phyloP scores from a whole-genome alignment of 2,888 invertebrate species.

The Volucella inanis region DNA sequence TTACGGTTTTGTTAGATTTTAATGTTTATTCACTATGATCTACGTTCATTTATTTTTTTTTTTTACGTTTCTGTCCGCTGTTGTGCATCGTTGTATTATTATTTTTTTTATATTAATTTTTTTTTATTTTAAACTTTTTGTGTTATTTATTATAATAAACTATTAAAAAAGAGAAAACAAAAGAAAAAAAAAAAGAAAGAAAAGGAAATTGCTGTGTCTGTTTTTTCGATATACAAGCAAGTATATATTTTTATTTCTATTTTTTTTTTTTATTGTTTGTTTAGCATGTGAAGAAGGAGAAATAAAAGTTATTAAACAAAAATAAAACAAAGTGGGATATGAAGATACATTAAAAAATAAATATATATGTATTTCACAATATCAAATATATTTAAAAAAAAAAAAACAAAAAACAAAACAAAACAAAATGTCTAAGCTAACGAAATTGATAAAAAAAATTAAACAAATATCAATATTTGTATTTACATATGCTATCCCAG shows the following conservation, averaged over 20 bases:
- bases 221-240: slow-evolving; percentile 33
- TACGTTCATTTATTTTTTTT: slow-evolving; percentile 17
- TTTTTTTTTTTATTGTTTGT: background rate
- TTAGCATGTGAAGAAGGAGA: slow-evolving; percentile 51
- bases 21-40: slow-evolving; percentile 34
- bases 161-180: slow-evolving; percentile 37
- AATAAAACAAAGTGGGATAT: slow-evolving; percentile 31
- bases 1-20: slow-evolving; percentile 43
- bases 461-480: slow-evolving; percentile 64
- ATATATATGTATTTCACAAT: slow-evolving; percentile 41
- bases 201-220: slow-evolving; percentile 35
- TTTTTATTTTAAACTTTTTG: slow-evolving; percentile 58
- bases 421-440: slow-evolving; percentile 35
- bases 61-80: slow-evolving; percentile 58
- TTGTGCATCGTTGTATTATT: slow-evolving; percentile 69
- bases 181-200: slow-evolving; percentile 1
- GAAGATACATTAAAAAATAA: slow-evolving; percentile 41
- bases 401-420: slow-evolving; percentile 43
- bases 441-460: slow-evolving; percentile 31
- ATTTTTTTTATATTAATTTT: slow-evolving; percentile 47
- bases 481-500: slow-evolving; percentile 70
- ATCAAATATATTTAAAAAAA: slow-evolving; percentile 41
- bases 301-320: background rate
- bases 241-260: too few species aligned
- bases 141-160: slow-evolving; percentile 73